A percentile compares a stretch with the other conserved stretches of the same genome.
These are phyloP conservation scores for Corythornis vintsioides DNA, from an alignment of 2,113 vertebrate species.

Conservation along the genomic window DNA sequence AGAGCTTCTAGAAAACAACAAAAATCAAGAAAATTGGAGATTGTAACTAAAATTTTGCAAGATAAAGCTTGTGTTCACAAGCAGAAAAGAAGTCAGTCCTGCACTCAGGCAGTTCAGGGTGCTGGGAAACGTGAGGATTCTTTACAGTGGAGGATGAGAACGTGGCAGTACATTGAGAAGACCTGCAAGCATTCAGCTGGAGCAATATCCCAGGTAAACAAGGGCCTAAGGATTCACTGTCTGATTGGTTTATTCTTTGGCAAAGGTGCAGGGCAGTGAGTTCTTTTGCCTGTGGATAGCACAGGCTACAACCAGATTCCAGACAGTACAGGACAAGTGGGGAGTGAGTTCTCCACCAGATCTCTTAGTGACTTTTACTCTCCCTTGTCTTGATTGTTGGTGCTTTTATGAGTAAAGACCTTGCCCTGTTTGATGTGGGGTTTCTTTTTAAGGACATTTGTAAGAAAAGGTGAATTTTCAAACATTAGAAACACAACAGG, in stretches of 20 bases:
- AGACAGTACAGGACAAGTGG: background rate
- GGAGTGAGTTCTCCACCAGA: background rate
- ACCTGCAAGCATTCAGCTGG: background rate
- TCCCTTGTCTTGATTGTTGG: background rate
- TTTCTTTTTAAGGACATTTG: background rate
- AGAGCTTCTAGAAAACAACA: conserved; percentile 83
- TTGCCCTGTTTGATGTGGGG: background rate
- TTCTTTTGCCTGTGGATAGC: background rate
- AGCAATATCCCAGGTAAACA: background rate
- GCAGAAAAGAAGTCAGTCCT: conserved; percentile 13
- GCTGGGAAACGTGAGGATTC: background rate
- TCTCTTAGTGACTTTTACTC: background rate
- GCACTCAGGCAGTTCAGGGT: background rate
- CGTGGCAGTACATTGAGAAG: conserved; percentile 65
- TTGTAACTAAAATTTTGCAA: conserved; percentile 78
- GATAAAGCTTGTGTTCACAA: conserved; percentile 73
- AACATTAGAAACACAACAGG: background rate
- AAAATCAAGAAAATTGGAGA: conserved; percentile 79
- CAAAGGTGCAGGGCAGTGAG: background rate
- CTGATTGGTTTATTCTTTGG: background rate
- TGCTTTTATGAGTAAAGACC: background rate
- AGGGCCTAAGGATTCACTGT: no score
- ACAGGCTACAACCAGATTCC: background rate
- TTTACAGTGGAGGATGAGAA: conserved; percentile 29
- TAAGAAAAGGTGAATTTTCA: background rate